Percentiles rank a stretch among this genome's conserved stretches.
phyloP scores from a whole-genome alignment of 2,113 vertebrate genomes.

The Aix galericulata region DNA sequence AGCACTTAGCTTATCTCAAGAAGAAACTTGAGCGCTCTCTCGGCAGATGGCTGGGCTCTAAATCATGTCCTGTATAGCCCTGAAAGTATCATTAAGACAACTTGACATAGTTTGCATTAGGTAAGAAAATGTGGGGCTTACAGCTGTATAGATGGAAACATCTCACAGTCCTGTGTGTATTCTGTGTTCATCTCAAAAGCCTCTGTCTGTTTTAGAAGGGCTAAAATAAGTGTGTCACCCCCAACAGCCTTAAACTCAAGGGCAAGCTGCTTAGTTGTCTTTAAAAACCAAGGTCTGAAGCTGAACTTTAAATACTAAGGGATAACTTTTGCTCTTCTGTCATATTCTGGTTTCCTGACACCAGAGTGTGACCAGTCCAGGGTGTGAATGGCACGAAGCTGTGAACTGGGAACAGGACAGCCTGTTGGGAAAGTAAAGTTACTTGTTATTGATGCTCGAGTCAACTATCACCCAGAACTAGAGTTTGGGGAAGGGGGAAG shows the following conservation, averaged over 20 bases:
- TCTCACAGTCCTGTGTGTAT: not conserved
- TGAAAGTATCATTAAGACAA: not conserved
- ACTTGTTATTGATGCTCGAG: not conserved
- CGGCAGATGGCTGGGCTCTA: constrained; percentile 39
- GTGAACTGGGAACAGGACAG: not conserved
- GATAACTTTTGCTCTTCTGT: not conserved
- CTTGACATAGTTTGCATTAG: not conserved
- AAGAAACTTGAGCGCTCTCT: constrained; percentile 22
- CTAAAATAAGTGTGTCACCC: not conserved
- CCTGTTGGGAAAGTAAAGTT: not conserved
- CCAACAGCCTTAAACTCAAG: not conserved
- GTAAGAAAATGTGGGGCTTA: not conserved
- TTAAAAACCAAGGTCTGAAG: not conserved
- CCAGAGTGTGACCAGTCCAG: not conserved
- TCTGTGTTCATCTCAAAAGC: not conserved
- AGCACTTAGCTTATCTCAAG: constrained; percentile 6
- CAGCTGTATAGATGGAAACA: not conserved
- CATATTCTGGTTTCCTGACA: not conserved
- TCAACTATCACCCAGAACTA: not conserved
- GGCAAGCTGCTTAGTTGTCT: not conserved
- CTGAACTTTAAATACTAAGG: not conserved
- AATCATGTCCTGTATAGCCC: not conserved
- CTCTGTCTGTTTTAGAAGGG: not conserved
- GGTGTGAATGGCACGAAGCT: not conserved
- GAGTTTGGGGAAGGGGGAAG: not conserved